Percentiles rank a stretch among this genome's conserved stretches.
phyloP scores from a whole-genome alignment of 1,140 invertebrate genomes.

The Cepaea nemoralis region DNA sequence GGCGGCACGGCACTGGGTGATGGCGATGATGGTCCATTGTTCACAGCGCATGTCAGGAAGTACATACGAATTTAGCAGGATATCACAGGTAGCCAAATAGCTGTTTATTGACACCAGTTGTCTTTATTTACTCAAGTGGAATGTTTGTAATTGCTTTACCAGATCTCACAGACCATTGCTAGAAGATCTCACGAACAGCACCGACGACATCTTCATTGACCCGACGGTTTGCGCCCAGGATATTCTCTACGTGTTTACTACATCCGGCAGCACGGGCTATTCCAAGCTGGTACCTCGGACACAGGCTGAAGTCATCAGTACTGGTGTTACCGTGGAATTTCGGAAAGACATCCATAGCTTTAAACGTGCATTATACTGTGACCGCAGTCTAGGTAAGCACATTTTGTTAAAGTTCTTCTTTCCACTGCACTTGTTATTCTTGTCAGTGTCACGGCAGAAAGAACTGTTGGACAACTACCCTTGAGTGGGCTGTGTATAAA shows the following conservation, averaged over 20 bases:
- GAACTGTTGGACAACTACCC: no score
- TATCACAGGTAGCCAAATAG: no score
- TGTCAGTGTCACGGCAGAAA: no score
- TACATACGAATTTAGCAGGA: no score
- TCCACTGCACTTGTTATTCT: no score
- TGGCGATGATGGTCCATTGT: no score
- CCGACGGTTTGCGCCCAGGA: background rate
- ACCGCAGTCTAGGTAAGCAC: background rate
- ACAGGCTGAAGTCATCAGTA: background rate
- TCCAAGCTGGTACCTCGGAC: background rate
- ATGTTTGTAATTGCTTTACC: background rate
- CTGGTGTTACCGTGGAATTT: background rate
- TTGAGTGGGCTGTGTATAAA: no score
- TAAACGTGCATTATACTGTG: background rate
- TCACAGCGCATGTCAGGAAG: no score
- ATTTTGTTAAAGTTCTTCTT: no score
- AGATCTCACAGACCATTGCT: background rate
- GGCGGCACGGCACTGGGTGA: no score
- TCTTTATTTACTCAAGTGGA: no score
- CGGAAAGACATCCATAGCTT: background rate
- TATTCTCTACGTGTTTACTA: background rate
- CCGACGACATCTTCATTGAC: background rate
- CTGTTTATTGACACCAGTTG: no score
- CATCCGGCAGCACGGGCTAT: background rate
- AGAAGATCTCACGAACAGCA: background rate